Conservation (phyloP, 2,113 vertebrate genomes). For the Axis porcinus region DNA sequence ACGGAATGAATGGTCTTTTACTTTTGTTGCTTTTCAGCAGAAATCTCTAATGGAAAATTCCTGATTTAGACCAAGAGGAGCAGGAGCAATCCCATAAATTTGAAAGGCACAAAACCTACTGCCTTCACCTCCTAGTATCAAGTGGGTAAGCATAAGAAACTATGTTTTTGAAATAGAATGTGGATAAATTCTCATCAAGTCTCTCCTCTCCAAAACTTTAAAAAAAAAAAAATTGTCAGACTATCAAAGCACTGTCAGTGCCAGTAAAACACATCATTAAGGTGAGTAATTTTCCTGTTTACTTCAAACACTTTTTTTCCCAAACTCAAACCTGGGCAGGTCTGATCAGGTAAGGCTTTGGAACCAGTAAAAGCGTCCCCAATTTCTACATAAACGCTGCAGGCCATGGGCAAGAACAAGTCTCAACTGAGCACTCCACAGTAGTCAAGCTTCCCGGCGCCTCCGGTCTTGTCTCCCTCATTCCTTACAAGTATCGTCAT, state of each 20-base stretch:
- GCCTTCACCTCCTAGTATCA: background rate
- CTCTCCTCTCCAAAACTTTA: slow-evolving; percentile 43
- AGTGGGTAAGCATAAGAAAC: background rate
- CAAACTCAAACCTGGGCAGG: slow-evolving; percentile 87
- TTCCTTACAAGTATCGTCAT: slow-evolving; percentile 96
- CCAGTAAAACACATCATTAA: slow-evolving; percentile 84
- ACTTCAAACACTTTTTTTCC: slow-evolving; percentile 51
- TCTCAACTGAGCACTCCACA: slow-evolving; percentile 89
- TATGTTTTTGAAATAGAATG: background rate
- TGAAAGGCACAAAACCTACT: background rate
- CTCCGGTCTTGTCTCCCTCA: slow-evolving; percentile 99
- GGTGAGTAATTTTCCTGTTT: slow-evolving; percentile 84
- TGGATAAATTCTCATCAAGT: background rate
- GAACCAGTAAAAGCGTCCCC: slow-evolving; percentile 88
- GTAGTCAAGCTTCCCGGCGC: slow-evolving; percentile 94
- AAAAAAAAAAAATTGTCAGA: slow-evolving; percentile 64
- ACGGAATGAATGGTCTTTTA: background rate
- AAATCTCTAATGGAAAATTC: slow-evolving; percentile 20
- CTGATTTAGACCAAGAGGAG: background rate
- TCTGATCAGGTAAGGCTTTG: slow-evolving; percentile 87
- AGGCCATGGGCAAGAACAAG: slow-evolving; percentile 93
- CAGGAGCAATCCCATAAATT: background rate
- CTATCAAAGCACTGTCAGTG: slow-evolving; percentile 75
- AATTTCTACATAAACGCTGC: slow-evolving; percentile 92
- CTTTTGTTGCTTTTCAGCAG: background rate